Evolutionary conservation across 2,113 vertebrate species (phyloP).

Genomic region (Nicator chloris): DNA sequence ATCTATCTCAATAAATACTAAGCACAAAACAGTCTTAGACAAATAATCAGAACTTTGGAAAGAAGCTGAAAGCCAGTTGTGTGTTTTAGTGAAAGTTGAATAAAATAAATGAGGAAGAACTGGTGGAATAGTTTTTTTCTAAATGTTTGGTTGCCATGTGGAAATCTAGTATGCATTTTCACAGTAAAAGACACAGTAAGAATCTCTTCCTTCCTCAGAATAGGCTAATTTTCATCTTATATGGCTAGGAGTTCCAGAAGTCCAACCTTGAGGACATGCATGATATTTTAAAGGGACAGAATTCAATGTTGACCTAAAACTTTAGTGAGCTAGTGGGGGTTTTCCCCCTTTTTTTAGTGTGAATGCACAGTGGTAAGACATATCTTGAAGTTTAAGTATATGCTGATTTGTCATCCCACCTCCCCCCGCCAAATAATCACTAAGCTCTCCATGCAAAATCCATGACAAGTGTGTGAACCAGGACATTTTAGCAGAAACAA

Average conservation of each 20-base stretch:
- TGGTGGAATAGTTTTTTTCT: neutral
- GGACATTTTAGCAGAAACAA: neutral
- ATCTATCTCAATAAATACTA: neutral
- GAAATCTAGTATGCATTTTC: neutral
- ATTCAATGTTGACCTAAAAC: neutral
- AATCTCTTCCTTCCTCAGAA: neutral
- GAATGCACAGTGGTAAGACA: neutral
- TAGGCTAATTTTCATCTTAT: neutral
- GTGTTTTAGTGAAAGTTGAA: neutral
- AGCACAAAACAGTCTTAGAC: neutral
- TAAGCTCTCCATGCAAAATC: neutral
- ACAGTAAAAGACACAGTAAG: neutral
- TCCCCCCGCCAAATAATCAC: neutral
- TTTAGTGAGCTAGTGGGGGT: neutral
- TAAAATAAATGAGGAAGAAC: neutral
- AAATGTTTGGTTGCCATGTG: neutral
- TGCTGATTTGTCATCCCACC: rapidly evolving
- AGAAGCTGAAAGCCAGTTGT: neutral
- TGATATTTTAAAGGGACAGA: neutral
- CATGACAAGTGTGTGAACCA: neutral
- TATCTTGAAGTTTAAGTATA: neutral
- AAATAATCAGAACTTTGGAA: neutral
- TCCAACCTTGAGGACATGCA: neutral
- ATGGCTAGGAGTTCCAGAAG: neutral
- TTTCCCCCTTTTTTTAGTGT: neutral